phyloP scores from a whole-genome alignment of 2,797 vertebrate genomes.

The Cirrhinus mrigala region DNA sequence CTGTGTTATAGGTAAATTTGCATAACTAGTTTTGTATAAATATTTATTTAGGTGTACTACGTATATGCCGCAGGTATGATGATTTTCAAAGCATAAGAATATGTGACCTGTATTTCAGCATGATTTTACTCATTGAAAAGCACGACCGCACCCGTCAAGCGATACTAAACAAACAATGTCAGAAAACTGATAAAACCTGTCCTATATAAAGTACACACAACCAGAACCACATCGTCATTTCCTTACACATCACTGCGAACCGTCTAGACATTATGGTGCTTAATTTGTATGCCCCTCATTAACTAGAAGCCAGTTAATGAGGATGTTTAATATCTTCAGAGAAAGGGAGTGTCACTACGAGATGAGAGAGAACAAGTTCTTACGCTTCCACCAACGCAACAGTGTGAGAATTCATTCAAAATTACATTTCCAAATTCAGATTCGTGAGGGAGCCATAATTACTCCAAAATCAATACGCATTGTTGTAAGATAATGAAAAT shows the following conservation, averaged over 20 bases:
- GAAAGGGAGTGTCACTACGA: neutral
- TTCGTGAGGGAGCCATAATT: constrained; percentile 32
- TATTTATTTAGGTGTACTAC: neutral
- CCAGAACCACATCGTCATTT: neutral
- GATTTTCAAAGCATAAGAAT: neutral
- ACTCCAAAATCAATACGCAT: constrained; percentile 42
- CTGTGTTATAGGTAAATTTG: neutral
- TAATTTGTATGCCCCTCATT: constrained; percentile 38
- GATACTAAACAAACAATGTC: constrained; percentile 8
- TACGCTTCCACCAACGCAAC: neutral
- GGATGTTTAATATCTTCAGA: constrained; percentile 30
- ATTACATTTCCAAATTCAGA: constrained; percentile 33
- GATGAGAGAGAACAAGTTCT: constrained; percentile 18
- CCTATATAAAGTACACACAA: neutral
- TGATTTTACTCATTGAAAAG: neutral
- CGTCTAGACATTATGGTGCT: neutral
- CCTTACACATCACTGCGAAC: neutral
- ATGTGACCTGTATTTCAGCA: neutral
- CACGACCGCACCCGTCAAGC: neutral
- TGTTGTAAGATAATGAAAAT: constrained; percentile 43
- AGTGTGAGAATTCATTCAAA: constrained; percentile 31
- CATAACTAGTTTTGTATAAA: neutral
- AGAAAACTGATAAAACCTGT: neutral
- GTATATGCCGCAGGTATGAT: neutral
- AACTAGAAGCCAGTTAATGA: constrained; percentile 19